These are phyloP conservation scores for Rhaphigaster nebulosa DNA, from an alignment of 2,888 invertebrate genomes.

Conservation along the genomic window DNA sequence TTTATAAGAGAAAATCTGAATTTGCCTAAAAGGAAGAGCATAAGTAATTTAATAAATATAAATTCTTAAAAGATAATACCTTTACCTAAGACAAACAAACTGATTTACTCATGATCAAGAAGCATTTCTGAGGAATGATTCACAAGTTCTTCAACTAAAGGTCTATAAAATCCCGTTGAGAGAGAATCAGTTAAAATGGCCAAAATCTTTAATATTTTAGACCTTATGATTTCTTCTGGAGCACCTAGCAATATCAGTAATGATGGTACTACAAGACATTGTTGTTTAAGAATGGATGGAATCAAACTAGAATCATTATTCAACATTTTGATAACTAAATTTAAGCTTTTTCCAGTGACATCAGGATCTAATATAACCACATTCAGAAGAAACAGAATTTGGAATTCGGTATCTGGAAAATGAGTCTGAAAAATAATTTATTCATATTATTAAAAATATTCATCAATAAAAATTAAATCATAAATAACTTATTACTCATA, in stretches of 20 bases:
- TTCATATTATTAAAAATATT: constrained; percentile 9
- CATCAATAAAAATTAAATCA: neutral
- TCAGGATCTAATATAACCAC: constrained; percentile 59
- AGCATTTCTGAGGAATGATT: constrained; percentile 62
- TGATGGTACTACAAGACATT: constrained; percentile 69
- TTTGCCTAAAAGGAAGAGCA: constrained; percentile 63
- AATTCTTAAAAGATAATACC: neutral
- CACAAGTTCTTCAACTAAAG: constrained; percentile 61
- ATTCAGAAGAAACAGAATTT: constrained; percentile 62
- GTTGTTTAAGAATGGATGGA: constrained; percentile 46
- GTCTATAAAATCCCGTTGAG: constrained; percentile 61
- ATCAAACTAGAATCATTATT: constrained; percentile 26
- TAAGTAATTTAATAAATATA: neutral
- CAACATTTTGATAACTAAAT: constrained; percentile 55
- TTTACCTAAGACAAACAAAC: neutral
- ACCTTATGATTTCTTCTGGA: constrained; percentile 72
- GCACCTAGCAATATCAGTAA: constrained; percentile 75
- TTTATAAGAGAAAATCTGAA: constrained; percentile 73
- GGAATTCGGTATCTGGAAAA: constrained; percentile 60
- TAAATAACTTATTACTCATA: neutral
- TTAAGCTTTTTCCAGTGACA: constrained; percentile 38
- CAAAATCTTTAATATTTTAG: constrained; percentile 73
- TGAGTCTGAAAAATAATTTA: constrained; percentile 59
- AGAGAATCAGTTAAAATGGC: constrained; percentile 67
- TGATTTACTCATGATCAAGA: constrained; percentile 65